These are phyloP conservation scores for Eupleurogrammus muticus DNA, from an alignment of 2,797 vertebrate species.

Conservation along the genomic window DNA sequence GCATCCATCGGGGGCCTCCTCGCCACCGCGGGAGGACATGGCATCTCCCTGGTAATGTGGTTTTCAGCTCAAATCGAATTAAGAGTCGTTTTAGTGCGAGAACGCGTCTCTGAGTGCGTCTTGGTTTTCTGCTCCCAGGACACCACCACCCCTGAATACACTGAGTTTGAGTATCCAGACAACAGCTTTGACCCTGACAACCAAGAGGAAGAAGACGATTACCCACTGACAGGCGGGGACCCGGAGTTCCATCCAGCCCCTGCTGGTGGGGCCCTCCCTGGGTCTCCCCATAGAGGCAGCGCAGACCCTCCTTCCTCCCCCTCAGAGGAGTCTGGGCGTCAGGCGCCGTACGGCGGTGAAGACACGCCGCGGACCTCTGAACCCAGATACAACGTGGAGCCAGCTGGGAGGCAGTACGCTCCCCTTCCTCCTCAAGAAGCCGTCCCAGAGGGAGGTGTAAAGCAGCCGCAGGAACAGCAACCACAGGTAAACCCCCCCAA, in stretches of 20 bases:
- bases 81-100: neutral
- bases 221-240: constrained; percentile 62
- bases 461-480: constrained; percentile 42
- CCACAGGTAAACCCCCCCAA: constrained; percentile 60
- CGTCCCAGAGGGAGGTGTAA: constrained; percentile 22
- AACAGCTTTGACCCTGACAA: constrained; percentile 60
- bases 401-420: constrained; percentile 41
- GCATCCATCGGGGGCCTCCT: constrained; percentile 66
- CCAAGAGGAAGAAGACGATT: constrained; percentile 78
- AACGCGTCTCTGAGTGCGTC: neutral
- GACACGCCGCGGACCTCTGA: constrained; percentile 50
- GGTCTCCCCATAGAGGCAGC: constrained; percentile 45
- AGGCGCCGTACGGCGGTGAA: constrained; percentile 10
- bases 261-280: constrained; percentile 30
- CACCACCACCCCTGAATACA: constrained; percentile 74
- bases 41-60: constrained; percentile 55
- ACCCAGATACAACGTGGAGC: constrained; percentile 40
- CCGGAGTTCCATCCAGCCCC: constrained; percentile 70
- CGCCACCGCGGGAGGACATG: constrained; percentile 51
- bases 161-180: constrained; percentile 79
- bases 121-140: constrained; percentile 40
- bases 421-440: constrained; percentile 38
- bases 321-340: constrained; percentile 35
- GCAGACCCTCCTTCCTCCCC: constrained; percentile 41
- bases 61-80: neutral